Conservation (phyloP, 1,140 invertebrate genomes). For the Scaptodrosophila lebanonensis region DNA sequence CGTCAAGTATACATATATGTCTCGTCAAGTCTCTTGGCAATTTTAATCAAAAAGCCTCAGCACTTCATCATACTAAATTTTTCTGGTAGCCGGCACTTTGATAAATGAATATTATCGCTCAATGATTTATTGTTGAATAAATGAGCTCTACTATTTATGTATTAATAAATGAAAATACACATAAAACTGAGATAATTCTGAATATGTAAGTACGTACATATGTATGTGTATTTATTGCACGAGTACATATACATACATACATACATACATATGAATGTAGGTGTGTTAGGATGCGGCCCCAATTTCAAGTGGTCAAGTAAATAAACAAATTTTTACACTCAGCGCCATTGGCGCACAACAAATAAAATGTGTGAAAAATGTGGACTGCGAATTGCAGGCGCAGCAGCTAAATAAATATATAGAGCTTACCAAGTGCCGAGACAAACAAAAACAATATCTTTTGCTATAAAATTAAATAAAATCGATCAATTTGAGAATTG, state of each 20-base stretch:
- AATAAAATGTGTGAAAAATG: slow-evolving; percentile 73
- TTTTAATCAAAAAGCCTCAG: too few relatives aligned
- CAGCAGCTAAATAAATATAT: slow-evolving; percentile 59
- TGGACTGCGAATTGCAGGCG: slow-evolving; percentile 22
- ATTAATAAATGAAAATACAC: slow-evolving; percentile 40
- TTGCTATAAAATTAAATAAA: slow-evolving; percentile 61
- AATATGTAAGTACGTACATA: slow-evolving; percentile 33
- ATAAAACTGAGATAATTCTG: slow-evolving; percentile 49
- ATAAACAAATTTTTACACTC: slow-evolving; percentile 71
- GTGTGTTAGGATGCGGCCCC: slow-evolving; percentile 43
- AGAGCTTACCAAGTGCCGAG: slow-evolving; percentile 38
- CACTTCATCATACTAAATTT: too few relatives aligned
- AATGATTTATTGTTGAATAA: slow-evolving; percentile 67
- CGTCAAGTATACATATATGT: too few relatives aligned
- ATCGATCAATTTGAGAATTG: slow-evolving; percentile 52
- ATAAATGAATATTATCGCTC: slow-evolving; percentile 61
- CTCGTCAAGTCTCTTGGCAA: too few relatives aligned
- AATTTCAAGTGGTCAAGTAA: slow-evolving; percentile 64
- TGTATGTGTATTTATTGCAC: too few relatives aligned
- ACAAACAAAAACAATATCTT: slow-evolving; percentile 15
- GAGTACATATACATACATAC: neutral
- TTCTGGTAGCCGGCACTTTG: slow-evolving; percentile 30
- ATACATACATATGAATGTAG: slow-evolving; percentile 6
- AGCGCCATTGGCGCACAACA: slow-evolving; percentile 41
- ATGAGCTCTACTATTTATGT: slow-evolving; percentile 51